Base-by-base conservation (phyloP, 53 echinoderm and acorn worm genomes). In the Stichopus horrens region DNA sequence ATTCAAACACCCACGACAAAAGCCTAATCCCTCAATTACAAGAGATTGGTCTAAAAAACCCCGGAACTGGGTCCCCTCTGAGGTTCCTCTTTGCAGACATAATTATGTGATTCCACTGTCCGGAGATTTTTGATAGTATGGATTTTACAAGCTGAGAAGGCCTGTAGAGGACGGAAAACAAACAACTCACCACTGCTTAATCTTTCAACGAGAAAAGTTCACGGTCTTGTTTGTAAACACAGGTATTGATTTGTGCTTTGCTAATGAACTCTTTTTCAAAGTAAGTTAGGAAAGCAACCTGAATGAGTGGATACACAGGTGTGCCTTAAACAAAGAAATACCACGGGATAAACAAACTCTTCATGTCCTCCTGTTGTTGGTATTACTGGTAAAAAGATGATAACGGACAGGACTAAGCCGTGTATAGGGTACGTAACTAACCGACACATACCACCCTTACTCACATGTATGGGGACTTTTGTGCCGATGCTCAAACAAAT, bases 171-270 rank as follows among this genome's bases (percentile, higher is more conserved):
- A 37, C 0, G 37, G 2, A 37, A 37, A 37, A 37, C 0, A 37
- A 37, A 37, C 0, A 37, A 37, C 37, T 37, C 37, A 37, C 0
- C 37, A 37, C 37, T 37, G 37, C 1, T 37, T 37, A 37, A 37
- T 37, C 37, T 37, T 37, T 37, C 0, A 37, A 37, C 11, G 10
- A 10, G 63, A 13, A 79, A 13, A 18, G 56, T 79, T 79, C 53
- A 8, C 4, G 79, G 79, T 79, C 55, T 11, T 55, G 79, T 79
- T 79, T 79, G 79, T 79, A 53, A 79, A 79, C 79, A 79, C 8
- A 19, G 51, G 18, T 19, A 79, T 79, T 18, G 79, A 79, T 79
- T 55, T 51, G 53, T 53, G 6, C 53, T 14, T 53, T 53, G 52
- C 14, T 79, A 79, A 79, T 79, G 79, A 79, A 79, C 79, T 79